These are phyloP conservation scores for Cylas formicarius DNA, from an alignment of 1,140 invertebrate species.

Conservation along the genomic window DNA sequence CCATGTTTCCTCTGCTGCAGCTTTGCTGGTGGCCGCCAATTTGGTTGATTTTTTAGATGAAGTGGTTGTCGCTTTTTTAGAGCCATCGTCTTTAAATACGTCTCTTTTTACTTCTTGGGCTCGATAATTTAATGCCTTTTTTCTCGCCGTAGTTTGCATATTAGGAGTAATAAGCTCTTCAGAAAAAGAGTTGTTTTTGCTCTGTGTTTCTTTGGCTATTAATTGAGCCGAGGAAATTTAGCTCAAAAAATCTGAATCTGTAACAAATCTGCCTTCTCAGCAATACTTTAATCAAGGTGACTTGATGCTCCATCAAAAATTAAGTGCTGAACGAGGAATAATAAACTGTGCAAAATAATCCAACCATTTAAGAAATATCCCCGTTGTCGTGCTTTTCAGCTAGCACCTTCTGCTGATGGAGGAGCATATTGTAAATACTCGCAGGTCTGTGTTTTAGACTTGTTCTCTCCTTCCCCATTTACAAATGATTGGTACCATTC, in stretches of 20 bases:
- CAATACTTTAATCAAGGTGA: no score
- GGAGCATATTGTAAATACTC: no score
- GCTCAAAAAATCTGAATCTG: slow-evolving; percentile 2
- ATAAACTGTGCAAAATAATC: no score
- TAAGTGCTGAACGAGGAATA: no score
- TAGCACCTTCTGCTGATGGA: no score
- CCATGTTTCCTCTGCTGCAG: no score
- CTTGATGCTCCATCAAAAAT: no score
- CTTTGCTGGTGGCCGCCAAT: slow-evolving; percentile 3
- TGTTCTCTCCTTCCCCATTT: no score
- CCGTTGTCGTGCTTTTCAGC: no score
- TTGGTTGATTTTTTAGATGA: neutral
- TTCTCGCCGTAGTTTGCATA: slow-evolving; percentile 1
- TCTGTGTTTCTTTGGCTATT: slow-evolving; percentile 1
- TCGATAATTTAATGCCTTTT: slow-evolving; percentile 10
- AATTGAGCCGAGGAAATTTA: slow-evolving; percentile 4
- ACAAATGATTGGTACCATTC: no score
- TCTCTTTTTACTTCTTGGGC: slow-evolving; percentile 9
- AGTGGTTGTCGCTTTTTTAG: slow-evolving; percentile 3
- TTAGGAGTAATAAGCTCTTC: slow-evolving; percentile 3
- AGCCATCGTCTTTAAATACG: slow-evolving; percentile 8
- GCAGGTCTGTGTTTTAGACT: no score
- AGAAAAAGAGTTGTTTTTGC: slow-evolving; percentile 11
- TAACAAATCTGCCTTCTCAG: neutral
- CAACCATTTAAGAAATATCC: no score